Percentiles rank a stretch among this genome's conserved stretches.
phyloP scores from a whole-genome alignment of 2,888 invertebrate genomes.

The Melangyna quadrimaculata region DNA sequence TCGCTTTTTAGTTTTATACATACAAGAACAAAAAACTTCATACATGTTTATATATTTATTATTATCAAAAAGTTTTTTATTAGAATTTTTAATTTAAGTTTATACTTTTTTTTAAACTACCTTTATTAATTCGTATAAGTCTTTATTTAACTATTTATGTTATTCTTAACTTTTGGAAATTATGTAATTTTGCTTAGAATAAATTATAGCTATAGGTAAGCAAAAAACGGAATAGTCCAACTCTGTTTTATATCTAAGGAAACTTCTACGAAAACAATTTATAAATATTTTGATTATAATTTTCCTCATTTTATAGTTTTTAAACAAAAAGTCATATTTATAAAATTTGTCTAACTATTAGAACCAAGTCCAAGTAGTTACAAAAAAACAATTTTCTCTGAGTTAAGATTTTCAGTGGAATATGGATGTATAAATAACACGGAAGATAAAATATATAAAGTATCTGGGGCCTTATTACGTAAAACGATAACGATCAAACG shows the following conservation, averaged over 20 bases:
- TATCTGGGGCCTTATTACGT: too few species aligned
- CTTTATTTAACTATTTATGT: not conserved
- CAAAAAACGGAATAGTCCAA: not conserved
- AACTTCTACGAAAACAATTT: not conserved
- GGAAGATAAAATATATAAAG: too few species aligned
- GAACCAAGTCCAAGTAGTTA: too few species aligned
- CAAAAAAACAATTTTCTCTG: too few species aligned
- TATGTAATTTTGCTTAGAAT: not conserved
- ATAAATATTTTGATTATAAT: not conserved
- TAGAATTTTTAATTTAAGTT: constrained; percentile 7
- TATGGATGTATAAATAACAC: too few species aligned
- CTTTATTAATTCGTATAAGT: not conserved
- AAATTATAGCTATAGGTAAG: not conserved
- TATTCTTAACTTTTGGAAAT: not conserved
- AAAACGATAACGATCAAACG: too few species aligned
- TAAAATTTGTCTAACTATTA: too few species aligned
- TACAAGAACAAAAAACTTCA: constrained; percentile 9
- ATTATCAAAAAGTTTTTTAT: not conserved
- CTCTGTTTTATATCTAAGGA: not conserved
- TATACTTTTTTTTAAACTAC: not conserved
- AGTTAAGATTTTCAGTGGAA: too few species aligned
- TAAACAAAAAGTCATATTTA: not conserved
- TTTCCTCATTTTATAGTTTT: not conserved
- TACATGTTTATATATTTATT: constrained; percentile 1
- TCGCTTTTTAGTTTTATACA: constrained; percentile 45